Evolutionary conservation across 2,888 invertebrate genomes (phyloP), one percentile per base, ranked within the genome.

Genomic region (Erebia epiphron): DNA sequence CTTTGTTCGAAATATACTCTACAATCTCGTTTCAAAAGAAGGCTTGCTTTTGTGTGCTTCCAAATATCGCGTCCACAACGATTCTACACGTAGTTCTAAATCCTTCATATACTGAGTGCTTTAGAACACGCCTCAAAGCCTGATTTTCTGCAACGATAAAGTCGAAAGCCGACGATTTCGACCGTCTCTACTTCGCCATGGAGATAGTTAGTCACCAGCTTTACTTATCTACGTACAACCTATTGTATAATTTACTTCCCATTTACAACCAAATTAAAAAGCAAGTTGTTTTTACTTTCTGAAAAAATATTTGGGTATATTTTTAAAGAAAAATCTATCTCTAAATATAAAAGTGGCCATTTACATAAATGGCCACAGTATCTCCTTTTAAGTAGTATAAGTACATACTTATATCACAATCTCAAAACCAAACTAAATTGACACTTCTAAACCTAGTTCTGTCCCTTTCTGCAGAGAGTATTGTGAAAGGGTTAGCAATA

Each of bases 21-120:
- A 68, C 58, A 67, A 70, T 67, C 67, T 70, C 67, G 69, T 70
- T 73, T 73, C 43, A 70, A 73, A 73, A 73, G 69, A 70, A 73
- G 67, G 67, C 64, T 70, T 61, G 67, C 70, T 68, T 67, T 73
- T 73, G 67, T 73, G 46, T 65, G 71, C 61, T 61, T 66, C 61
- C 57, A 65, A 72, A 72, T 69, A 69, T 71, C 71, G 54, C 52
- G 69, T 74, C 68, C 72, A 41, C 73, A 71, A 43, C 61, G 61
- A 61, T 68, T 54, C 61, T 63, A 63, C 61, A 57, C 66, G 66
- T 66, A 66, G 67, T 49, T 68, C 67, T 26, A 69, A 70, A 68
- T 70, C 50, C 74, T 68, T 72, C 72, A 70, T 74, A 74, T 69
- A 74, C 74, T 73, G 68, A 74, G 72, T 72, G 72, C 72, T 65